Conservation (phyloP, 2,797 vertebrate species). For the Echeneis naucrates region DNA sequence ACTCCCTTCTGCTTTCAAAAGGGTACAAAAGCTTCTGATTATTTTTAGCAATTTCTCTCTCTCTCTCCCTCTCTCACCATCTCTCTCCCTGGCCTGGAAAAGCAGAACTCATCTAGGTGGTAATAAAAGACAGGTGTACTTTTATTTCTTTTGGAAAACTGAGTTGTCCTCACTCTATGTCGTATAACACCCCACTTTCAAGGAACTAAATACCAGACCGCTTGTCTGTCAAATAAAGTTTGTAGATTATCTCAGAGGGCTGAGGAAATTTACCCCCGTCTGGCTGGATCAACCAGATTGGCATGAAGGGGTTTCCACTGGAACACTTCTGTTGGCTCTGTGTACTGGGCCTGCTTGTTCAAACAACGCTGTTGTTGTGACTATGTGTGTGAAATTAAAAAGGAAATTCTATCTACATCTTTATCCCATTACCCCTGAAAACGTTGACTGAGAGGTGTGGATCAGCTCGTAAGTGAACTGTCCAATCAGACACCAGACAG, state of each 20-base stretch:
- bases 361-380: neutral
- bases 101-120: constrained; percentile 45
- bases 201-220: constrained; percentile 49
- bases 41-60: neutral
- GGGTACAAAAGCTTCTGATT: constrained; percentile 1
- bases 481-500: neutral
- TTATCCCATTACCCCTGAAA: neutral
- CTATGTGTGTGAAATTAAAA: neutral
- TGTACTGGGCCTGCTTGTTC: neutral
- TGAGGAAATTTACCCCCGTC: constrained; percentile 47
- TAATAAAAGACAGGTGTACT: constrained; percentile 76
- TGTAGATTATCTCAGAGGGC: constrained; percentile 54
- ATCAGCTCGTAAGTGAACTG: neutral
- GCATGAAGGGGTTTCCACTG: constrained; percentile 24
- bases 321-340: constrained; percentile 22
- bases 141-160: constrained; percentile 55
- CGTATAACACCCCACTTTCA: constrained; percentile 35
- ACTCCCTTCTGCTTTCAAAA: constrained; percentile 7
- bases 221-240: constrained; percentile 32
- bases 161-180: constrained; percentile 20
- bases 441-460: neutral
- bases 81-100: constrained; percentile 40
- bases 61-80: constrained; percentile 21
- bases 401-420: neutral
- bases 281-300: constrained; percentile 39